Base-by-base conservation (phyloP, 2,113 vertebrate species). In the Picathartes gymnocephalus region DNA sequence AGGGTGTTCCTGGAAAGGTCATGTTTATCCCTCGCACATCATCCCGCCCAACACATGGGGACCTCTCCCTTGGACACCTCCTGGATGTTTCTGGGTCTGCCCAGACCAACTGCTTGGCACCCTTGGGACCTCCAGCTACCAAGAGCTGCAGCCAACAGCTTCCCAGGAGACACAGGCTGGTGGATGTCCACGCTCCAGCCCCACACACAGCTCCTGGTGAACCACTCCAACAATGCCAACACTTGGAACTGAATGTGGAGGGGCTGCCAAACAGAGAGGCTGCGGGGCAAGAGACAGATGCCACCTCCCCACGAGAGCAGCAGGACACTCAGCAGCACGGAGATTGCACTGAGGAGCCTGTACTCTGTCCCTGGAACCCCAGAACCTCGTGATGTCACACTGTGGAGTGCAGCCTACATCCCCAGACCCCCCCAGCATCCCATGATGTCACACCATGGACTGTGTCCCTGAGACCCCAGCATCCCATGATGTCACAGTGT, bases 221-320 rank as follows among this genome's bases (percentile, higher is more conserved):
- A 21, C 30, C 54, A 15, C 5, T 1, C 5, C 25, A 60, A 7
- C 76, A 47, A 1, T 1, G 3, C 19, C 31, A 73, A 1, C 56
- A 72, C 30, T 47, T 68, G 57, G 24, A 88, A 28, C 21, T 58
- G 47, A 57, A 37, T 4, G 50, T 25, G 60, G 20, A 84, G 39
- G 58, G 16, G 24, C 53, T 81, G 45, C 24, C 50, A 89, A 27
- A 39, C 2, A 2, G 42, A 73, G 19, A 53, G 3, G 8, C 64
- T 24, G 39, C 0, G 2, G 54, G 47, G 47, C 60, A 42, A 28
- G 44, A 47, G 65, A 58, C 47, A 78, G 48, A 22, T 39, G 17
- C 1, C 1, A 1, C 5, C 45, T 66, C 15, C 30, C 35, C 50
- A 28, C 0, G 11, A 73, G 9, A 40, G 33, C 42, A 53, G 33